Percentiles rank a stretch among this genome's conserved stretches.
Evolutionary conservation across 2,113 vertebrate genomes (phyloP).

Genomic region (pig (Sus scrofa)): DNA sequence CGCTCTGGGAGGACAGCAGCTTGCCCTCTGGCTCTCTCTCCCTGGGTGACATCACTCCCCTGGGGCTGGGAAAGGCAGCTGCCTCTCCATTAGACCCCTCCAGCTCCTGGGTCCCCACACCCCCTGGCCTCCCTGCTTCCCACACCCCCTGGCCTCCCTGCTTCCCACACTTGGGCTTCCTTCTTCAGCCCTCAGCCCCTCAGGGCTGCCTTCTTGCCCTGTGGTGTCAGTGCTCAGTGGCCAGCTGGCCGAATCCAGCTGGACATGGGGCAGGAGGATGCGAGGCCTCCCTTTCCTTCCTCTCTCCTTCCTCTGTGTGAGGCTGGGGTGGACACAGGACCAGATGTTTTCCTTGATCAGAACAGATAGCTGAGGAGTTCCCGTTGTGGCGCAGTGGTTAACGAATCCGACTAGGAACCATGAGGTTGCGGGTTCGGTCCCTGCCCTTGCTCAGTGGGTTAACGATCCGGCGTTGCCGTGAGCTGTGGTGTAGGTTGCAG

Average conservation of each 20-base stretch:
- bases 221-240: neutral
- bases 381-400: no score
- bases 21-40: slow-evolving; percentile 55
- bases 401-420: no score
- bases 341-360: neutral
- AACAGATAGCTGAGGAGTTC: neutral
- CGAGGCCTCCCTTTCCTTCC: neutral
- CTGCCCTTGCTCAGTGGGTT: no score
- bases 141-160: neutral
- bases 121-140: no score
- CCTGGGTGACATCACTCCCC: slow-evolving; percentile 68
- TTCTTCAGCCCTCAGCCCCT: neutral
- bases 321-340: neutral
- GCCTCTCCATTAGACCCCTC: neutral
- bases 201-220: neutral
- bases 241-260: neutral
- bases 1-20: slow-evolving; percentile 48
- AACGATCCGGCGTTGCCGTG: no score
- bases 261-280: neutral
- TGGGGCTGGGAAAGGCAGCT: slow-evolving; percentile 56
- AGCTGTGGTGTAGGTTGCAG: no score
- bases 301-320: neutral
- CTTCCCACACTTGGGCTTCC: slow-evolving; percentile 37
- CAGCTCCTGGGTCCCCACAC: neutral
- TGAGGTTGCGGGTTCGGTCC: no score